phyloP scores from a whole-genome alignment of 1,140 invertebrate species.

The Drosophila sproati region DNA sequence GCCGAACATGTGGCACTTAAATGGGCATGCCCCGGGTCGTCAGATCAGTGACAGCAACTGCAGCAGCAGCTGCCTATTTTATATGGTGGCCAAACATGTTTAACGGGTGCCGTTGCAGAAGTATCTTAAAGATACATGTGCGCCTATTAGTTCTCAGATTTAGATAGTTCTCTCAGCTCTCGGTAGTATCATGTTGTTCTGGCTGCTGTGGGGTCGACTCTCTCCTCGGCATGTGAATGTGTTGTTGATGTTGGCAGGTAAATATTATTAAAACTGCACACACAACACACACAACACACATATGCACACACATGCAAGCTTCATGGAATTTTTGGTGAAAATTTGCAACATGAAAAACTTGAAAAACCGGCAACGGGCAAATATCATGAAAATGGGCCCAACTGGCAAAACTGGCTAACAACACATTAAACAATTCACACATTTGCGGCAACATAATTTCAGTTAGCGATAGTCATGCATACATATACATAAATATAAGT shows the following conservation, averaged over 20 bases:
- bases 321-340: constrained; percentile 56
- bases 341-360: constrained; percentile 71
- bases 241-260: constrained; percentile 52
- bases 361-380: constrained; percentile 70
- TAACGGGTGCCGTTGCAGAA: constrained; percentile 23
- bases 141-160: constrained; percentile 23
- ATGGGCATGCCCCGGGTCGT: constrained; percentile 56
- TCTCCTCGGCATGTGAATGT: constrained; percentile 29
- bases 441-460: constrained; percentile 79
- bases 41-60: constrained; percentile 30
- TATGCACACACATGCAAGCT: constrained; percentile 27
- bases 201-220: constrained; percentile 12
- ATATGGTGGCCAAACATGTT: constrained; percentile 71
- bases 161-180: constrained; percentile 4
- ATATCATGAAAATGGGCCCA: constrained; percentile 47
- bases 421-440: constrained; percentile 81
- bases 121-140: constrained; percentile 22
- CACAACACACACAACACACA: constrained; percentile 1
- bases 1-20: constrained; percentile 71
- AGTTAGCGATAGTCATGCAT: constrained; percentile 49
- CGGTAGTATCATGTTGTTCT: background rate
- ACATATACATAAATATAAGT: background rate
- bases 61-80: constrained; percentile 69
- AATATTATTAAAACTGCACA: constrained; percentile 60
- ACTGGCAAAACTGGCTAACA: constrained; percentile 61